Evolutionary conservation across 1,140 invertebrate species (phyloP).

Genomic region (Papilio helenus): DNA sequence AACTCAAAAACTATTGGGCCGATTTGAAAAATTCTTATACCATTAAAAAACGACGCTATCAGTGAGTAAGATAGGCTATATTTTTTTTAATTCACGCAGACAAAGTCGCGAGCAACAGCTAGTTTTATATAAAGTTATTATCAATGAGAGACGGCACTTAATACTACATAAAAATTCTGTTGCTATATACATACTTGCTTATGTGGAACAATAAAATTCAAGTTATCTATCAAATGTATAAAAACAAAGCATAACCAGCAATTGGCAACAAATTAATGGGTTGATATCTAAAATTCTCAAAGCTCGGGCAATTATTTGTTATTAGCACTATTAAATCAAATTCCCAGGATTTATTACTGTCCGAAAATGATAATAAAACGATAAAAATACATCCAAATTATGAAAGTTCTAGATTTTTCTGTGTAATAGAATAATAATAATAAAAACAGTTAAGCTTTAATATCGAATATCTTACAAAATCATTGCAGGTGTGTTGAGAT

Average conservation of each 20-base stretch:
- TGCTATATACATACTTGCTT: neutral
- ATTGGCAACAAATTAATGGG: neutral
- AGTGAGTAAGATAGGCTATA: too few relatives aligned
- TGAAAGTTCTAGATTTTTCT: neutral
- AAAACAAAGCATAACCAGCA: neutral
- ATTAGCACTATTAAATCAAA: neutral
- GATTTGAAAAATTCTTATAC: too few relatives aligned
- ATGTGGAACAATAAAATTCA: neutral
- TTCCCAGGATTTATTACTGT: neutral
- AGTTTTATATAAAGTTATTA: too few relatives aligned
- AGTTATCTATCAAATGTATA: neutral
- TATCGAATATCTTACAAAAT: neutral
- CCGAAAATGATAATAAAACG: neutral
- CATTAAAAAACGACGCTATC: too few relatives aligned
- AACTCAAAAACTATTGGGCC: too few relatives aligned
- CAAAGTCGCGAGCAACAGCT: too few relatives aligned
- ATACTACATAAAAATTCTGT: neutral
- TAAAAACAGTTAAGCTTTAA: neutral
- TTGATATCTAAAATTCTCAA: neutral
- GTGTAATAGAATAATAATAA: neutral
- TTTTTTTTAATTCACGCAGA: too few relatives aligned
- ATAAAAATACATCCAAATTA: neutral
- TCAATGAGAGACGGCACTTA: neutral
- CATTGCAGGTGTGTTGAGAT: neutral
- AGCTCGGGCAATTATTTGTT: neutral